These are phyloP conservation scores for Darevskia mixta DNA, from an alignment of 2,797 vertebrate species.

Conservation along the genomic window DNA sequence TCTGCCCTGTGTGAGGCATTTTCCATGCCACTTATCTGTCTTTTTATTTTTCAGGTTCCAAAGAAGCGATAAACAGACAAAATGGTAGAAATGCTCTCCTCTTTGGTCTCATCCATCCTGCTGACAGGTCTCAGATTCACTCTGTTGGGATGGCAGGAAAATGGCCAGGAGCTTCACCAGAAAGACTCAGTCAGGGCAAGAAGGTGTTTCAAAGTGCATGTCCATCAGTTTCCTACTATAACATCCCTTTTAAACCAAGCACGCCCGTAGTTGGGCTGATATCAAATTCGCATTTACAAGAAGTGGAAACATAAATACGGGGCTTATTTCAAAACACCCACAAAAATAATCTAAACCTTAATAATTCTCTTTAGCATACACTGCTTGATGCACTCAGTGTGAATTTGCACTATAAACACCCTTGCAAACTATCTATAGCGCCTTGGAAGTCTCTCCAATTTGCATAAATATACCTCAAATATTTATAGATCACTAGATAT, in stretches of 20 bases:
- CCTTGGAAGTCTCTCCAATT: conserved; percentile 57
- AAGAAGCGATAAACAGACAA: no score
- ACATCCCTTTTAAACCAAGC: conserved; percentile 61
- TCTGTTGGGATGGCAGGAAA: background rate
- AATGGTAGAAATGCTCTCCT: no score
- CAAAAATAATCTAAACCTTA: conserved; percentile 7
- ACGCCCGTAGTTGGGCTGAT: conserved; percentile 40
- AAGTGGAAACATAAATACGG: conserved; percentile 31
- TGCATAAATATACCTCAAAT: conserved; percentile 68
- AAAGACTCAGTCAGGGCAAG: background rate
- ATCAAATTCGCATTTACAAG: conserved; percentile 61
- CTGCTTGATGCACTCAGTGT: conserved; percentile 43
- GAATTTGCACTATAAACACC: conserved; percentile 59
- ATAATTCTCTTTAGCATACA: conserved; percentile 52
- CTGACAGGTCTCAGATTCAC: background rate
- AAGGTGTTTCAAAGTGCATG: conserved; percentile 35
- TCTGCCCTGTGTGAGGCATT: background rate
- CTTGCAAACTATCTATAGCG: conserved; percentile 59
- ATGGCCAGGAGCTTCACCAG: background rate
- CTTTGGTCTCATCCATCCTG: background rate
- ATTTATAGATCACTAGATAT: conserved; percentile 65
- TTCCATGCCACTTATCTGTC: background rate
- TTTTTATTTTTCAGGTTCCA: background rate
- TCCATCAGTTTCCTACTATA: conserved; percentile 53
- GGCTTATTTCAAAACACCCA: conserved; percentile 45